phyloP scores from a whole-genome alignment of 2,113 vertebrate genomes.

The Ailuropoda melanoleuca region DNA sequence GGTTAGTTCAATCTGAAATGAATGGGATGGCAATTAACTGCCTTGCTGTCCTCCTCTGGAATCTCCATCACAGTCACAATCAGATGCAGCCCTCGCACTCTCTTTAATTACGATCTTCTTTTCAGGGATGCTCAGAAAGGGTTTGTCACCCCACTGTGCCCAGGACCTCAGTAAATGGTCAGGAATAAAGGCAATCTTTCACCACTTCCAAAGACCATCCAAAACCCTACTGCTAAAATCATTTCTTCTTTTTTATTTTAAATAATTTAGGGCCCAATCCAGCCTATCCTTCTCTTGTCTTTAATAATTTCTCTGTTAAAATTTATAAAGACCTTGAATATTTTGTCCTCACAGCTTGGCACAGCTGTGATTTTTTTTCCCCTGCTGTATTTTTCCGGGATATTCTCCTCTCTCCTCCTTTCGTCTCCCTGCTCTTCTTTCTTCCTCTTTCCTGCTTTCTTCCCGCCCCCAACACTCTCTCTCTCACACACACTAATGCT shows the following conservation, averaged over 20 bases:
- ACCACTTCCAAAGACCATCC: neutral
- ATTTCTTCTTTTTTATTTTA: neutral
- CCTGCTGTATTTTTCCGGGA: neutral
- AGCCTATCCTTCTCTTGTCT: neutral
- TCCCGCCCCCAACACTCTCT: neutral
- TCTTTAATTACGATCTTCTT: neutral
- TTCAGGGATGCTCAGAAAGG: neutral
- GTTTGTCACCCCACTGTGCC: neutral
- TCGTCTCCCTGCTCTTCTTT: neutral
- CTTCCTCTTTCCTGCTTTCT: neutral
- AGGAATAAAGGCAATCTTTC: neutral
- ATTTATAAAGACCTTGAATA: neutral
- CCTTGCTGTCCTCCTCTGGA: neutral
- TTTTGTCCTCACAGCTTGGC: neutral
- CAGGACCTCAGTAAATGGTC: neutral
- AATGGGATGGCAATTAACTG: neutral
- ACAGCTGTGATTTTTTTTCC: neutral
- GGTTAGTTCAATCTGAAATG: neutral
- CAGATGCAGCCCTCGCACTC: neutral
- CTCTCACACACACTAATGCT: neutral
- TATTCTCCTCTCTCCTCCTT: neutral
- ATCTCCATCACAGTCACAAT: neutral
- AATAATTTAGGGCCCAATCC: neutral
- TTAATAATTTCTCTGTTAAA: neutral
- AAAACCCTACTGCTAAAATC: neutral